Evolutionary conservation across 1,140 invertebrate species (phyloP).

Genomic region (Dinothrombium tinctorium): DNA sequence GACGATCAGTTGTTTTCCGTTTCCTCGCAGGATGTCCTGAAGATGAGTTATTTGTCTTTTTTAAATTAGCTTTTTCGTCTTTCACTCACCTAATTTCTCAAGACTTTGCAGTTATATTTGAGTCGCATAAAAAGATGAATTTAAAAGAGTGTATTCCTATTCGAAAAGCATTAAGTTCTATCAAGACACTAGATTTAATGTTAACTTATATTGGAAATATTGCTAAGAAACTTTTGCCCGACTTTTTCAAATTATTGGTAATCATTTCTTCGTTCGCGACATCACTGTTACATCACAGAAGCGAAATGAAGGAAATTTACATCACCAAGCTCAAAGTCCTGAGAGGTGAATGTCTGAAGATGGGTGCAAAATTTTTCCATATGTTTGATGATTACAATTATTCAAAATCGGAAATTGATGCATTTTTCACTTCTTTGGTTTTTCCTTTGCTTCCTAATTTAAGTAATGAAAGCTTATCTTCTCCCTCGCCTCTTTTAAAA

Average conservation of each 20-base stretch:
- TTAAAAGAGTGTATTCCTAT: conserved; percentile 1
- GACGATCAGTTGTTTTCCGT: conserved; percentile 48
- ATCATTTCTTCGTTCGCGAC: conserved; percentile 36
- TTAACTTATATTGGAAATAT: conserved; percentile 61
- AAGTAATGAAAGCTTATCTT: conserved; percentile 50
- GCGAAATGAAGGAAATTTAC: conserved; percentile 17
- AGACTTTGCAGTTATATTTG: conserved; percentile 4
- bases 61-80: conserved; percentile 54
- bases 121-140: background rate
- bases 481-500: conserved; percentile 53
- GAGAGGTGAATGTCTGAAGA: conserved; percentile 15
- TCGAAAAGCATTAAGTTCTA: background rate
- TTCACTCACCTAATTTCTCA: conserved; percentile 36
- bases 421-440: conserved; percentile 46
- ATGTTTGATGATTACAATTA: conserved; percentile 52
- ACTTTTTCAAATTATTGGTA: conserved; percentile 43
- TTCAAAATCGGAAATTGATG: conserved; percentile 39
- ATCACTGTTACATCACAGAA: conserved; percentile 27
- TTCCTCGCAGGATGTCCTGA: conserved; percentile 57
- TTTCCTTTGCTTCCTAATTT: conserved; percentile 42
- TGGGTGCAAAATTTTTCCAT: conserved; percentile 36
- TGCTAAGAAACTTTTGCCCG: conserved; percentile 37
- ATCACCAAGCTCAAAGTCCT: conserved; percentile 37
- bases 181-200: conserved; percentile 34
- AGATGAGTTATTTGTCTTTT: conserved; percentile 48